phyloP scores from a whole-genome alignment of 2,888 invertebrate species.

The Itoplectis maculator region DNA sequence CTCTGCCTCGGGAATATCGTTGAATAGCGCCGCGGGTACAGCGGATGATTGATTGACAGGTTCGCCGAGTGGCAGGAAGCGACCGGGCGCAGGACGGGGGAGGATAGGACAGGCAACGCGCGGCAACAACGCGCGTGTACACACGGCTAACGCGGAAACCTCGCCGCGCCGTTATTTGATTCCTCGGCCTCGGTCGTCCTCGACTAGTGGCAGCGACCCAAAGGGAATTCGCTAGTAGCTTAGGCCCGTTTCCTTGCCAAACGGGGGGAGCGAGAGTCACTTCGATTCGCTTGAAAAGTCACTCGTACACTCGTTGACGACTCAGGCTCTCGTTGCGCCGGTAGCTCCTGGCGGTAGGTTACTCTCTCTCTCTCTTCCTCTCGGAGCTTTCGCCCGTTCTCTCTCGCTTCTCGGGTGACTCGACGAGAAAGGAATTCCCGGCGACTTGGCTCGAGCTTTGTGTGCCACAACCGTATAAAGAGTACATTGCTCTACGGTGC shows the following conservation, averaged over 20 bases:
- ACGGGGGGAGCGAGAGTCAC: slow-evolving; percentile 76
- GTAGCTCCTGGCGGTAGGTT: slow-evolving; percentile 11
- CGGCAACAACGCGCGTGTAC: slow-evolving; percentile 28
- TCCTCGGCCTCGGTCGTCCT: slow-evolving; percentile 46
- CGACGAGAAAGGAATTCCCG: slow-evolving; percentile 72
- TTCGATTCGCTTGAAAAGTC: slow-evolving; percentile 80
- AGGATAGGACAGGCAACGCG: background rate
- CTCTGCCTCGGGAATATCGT: background rate
- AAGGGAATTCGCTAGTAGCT: slow-evolving; percentile 83
- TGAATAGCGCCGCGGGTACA: background rate
- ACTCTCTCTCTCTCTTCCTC: background rate
- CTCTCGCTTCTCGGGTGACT: slow-evolving; percentile 66
- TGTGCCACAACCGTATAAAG: slow-evolving; percentile 48
- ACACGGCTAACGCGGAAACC: slow-evolving; percentile 42
- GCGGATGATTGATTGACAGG: slow-evolving; percentile 2
- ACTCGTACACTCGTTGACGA: slow-evolving; percentile 64
- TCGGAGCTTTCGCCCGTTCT: too few species aligned
- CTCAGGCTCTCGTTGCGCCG: background rate
- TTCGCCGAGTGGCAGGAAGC: background rate
- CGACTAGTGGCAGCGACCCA: slow-evolving; percentile 80
- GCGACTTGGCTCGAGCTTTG: slow-evolving; percentile 17
- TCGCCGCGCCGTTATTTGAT: slow-evolving; percentile 60
- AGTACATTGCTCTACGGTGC: slow-evolving; percentile 17
- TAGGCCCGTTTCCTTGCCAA: slow-evolving; percentile 75
- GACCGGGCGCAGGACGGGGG: too few species aligned